Base-by-base conservation (phyloP, 2,797 vertebrate species). In the Macroramphosus scolopax region DNA sequence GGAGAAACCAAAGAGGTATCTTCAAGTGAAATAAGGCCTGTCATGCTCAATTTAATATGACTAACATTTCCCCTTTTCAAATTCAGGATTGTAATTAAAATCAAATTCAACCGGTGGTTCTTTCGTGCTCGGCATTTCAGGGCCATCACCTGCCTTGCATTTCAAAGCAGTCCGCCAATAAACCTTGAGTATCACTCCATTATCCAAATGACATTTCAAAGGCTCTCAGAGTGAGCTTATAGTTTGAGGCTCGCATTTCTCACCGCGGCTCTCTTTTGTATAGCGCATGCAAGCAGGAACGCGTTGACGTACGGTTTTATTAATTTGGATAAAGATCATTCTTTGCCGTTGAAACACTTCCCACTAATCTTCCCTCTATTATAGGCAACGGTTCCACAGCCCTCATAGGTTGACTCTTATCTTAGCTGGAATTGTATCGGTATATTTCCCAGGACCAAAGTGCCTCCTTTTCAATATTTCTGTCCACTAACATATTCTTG, bases 391-490 rank as follows among this genome's bases (percentile, higher is more conserved):
- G 51, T 48, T 31, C 4, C 42, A 51, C 62, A 63, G 51, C 50
- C 37, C 37, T 45, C 44, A 72, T 72, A 46, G 59, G 39, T 22
- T 13, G 37, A 47, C 13, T 68, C 52, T 15, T 39, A 36, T 68
- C 52, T 15, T 39, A 36, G 50, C 40, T 48, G 40, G 31, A 53
- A 61, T 53, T 55, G 46, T 54, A 35, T 61, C 51, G 37, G 36
- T 64, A 22, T 63, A 66, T 71, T 75, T 72, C 70, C 49, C 29
- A 7, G 13, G 17, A 63, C 63, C 43, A 73, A 83, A 76, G 72
- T 59, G 72, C 66, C 71, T 78, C 68, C 72, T 84, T 18, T 86
- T 80, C 53, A 72, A 82, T 77, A 79, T 82, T 80, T 84, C 77
- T 84, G 80, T 55, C 63, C 49, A 65, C 56, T 63, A 63, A 56